Conservation (phyloP, 2,888 invertebrate species). For the Acleris sparsana region DNA sequence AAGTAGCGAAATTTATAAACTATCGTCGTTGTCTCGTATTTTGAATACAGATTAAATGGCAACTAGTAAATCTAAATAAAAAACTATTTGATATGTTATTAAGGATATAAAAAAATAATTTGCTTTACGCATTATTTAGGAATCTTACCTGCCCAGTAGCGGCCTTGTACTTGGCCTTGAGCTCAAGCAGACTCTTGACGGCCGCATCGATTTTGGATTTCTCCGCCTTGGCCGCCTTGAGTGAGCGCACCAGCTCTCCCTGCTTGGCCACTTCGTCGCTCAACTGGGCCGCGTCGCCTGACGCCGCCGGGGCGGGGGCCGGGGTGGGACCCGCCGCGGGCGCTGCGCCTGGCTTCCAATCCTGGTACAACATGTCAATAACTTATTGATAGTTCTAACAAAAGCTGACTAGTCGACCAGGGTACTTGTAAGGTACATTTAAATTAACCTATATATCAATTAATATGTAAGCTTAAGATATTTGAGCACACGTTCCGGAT, state of each 20-base stretch:
- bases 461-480: too few species aligned
- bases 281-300: constrained; percentile 41
- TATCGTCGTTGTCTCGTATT: too few species aligned
- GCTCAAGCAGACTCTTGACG: constrained; percentile 83
- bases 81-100: too few species aligned
- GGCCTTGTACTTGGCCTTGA: constrained; percentile 90
- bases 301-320: constrained; percentile 37
- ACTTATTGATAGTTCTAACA: too few species aligned
- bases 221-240: constrained; percentile 86
- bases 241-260: constrained; percentile 86
- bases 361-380: constrained; percentile 14
- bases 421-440: too few species aligned
- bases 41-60: too few species aligned
- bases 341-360: constrained; percentile 42
- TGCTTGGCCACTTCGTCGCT: constrained; percentile 78
- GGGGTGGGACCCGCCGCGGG: constrained; percentile 37
- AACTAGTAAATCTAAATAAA: too few species aligned
- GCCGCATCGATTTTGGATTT: constrained; percentile 78
- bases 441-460: too few species aligned
- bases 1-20: too few species aligned
- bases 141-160: constrained; percentile 59
- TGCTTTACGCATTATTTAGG: too few species aligned
- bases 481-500: too few species aligned
- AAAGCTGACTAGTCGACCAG: too few species aligned
- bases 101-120: neutral